Conservation (phyloP, 1,140 invertebrate species). For the Anastrepha obliqua region DNA sequence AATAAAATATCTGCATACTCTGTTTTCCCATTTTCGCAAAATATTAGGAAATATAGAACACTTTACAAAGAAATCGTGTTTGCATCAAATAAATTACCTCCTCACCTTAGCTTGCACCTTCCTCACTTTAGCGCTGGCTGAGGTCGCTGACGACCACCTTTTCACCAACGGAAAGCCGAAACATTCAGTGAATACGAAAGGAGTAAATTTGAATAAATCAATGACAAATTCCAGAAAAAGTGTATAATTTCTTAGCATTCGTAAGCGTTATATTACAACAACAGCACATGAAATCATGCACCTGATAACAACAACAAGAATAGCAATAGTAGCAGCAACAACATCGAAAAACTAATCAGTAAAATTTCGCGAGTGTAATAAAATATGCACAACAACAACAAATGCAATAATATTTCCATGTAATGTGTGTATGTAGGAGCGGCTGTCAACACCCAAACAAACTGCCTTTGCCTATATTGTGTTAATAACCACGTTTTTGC, state of each 20-base stretch:
- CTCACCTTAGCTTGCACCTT: no score
- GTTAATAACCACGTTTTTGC: not conserved
- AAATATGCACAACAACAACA: not conserved
- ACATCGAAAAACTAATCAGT: not conserved
- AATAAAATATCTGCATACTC: no score
- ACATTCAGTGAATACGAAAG: not conserved
- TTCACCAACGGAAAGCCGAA: not conserved
- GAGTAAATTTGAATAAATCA: constrained; percentile 45
- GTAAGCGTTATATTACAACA: not conserved
- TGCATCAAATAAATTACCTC: no score
- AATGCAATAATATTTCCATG: not conserved
- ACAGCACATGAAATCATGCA: not conserved
- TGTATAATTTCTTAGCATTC: not conserved
- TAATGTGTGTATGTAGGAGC: not conserved
- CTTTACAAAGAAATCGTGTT: no score
- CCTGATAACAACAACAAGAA: not conserved
- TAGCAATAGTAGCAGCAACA: not conserved
- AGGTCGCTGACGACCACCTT: not conserved
- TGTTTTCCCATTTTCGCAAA: no score
- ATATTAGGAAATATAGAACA: no score
- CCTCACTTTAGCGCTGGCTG: not conserved
- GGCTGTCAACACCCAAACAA: constrained; percentile 24
- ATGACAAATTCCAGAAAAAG: not conserved
- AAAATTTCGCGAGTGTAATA: not conserved
- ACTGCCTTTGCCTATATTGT: constrained; percentile 18